phyloP scores from a whole-genome alignment of 2,113 vertebrate species.

The Nansenia antarctica region DNA sequence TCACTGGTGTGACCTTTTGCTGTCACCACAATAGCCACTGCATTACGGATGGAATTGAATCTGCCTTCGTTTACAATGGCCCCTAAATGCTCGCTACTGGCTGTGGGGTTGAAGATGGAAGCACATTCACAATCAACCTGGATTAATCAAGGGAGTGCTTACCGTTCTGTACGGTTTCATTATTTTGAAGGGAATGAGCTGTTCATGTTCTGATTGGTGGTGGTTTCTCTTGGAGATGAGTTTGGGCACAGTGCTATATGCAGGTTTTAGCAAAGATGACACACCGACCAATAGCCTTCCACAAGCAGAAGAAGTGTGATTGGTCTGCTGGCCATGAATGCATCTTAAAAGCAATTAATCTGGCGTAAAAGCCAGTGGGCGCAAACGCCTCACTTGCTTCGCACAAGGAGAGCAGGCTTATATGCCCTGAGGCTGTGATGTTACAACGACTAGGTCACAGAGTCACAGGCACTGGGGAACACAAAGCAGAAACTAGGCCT shows the following conservation, averaged over 20 bases:
- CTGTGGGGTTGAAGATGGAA: not conserved
- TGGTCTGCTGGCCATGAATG: not conserved
- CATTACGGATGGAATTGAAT: not conserved
- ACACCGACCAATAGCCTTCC: not conserved
- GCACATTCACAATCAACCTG: not conserved
- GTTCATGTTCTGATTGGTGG: not conserved
- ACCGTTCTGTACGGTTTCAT: not conserved
- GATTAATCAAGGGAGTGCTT: not conserved
- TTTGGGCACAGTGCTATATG: not conserved
- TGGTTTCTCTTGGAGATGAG: not conserved
- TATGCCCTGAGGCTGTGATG: slow-evolving; percentile 14
- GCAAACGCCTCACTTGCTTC: slow-evolving; percentile 12
- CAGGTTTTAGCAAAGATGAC: not conserved
- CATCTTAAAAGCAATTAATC: not conserved
- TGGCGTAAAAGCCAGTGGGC: not conserved
- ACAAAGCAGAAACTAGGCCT: too few relatives aligned
- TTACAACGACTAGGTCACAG: slow-evolving; percentile 33
- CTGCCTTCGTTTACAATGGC: not conserved
- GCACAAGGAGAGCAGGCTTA: not conserved
- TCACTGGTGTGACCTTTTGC: not conserved
- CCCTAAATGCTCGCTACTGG: not conserved
- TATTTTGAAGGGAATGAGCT: not conserved
- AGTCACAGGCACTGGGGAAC: not conserved
- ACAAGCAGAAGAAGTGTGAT: not conserved
- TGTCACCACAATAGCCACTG: not conserved